Percentiles rank a stretch among this genome's conserved stretches.
These are phyloP conservation scores for Miopithecus talapoin DNA, from an alignment of 2,797 vertebrate genomes.

Conservation along the genomic window DNA sequence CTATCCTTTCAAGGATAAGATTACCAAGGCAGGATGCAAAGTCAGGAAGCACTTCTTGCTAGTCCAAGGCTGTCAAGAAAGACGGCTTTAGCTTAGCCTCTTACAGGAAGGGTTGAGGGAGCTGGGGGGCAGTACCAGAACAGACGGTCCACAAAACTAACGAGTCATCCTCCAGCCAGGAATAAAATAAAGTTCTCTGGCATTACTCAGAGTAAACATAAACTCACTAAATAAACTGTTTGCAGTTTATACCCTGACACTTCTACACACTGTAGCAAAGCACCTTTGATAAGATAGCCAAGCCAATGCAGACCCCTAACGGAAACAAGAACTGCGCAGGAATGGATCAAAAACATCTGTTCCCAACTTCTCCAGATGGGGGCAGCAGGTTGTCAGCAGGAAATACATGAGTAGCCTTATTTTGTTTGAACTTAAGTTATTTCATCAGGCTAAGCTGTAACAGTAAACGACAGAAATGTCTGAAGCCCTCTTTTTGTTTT, in stretches of 20 bases:
- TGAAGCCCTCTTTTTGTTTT: neutral
- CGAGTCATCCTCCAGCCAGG: neutral
- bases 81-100: neutral
- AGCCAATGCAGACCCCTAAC: neutral
- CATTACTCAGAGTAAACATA: neutral
- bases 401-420: neutral
- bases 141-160: neutral
- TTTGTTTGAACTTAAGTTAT: neutral
- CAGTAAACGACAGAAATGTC: neutral
- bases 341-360: neutral
- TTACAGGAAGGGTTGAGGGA: neutral
- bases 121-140: neutral
- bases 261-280: neutral
- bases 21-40: neutral
- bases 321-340: neutral
- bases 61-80: neutral
- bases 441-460: neutral
- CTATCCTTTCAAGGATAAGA: conserved; percentile 41
- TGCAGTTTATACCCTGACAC: neutral
- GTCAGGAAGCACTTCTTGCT: neutral
- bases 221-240: conserved; percentile 10
- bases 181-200: conserved; percentile 11
- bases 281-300: neutral
- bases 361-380: conserved; percentile 7
- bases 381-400: conserved; percentile 50